Base-by-base conservation (phyloP, 1,140 invertebrate species). In the Geopemphigus sp. region DNA sequence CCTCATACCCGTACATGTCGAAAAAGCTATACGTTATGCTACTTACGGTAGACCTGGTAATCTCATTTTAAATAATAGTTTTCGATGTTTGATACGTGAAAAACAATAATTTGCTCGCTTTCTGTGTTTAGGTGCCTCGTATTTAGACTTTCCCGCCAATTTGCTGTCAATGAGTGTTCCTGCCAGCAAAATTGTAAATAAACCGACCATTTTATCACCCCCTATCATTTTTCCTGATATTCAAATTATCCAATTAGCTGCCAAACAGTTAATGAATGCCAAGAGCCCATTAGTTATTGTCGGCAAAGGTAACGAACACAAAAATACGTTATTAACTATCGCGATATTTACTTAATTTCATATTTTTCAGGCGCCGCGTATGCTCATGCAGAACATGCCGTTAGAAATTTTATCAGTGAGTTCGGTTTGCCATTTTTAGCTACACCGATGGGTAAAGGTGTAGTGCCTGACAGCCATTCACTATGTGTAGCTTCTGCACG, bases 361-460 rank as follows among this genome's bases (percentile, higher is more conserved):
- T 45, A 26, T 80, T 39, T 10, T 57, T 50, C 81, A 91, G 90
- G 91, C 29, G 92, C 94, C 45, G 94, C 94, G 0, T 97, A 96
- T 86, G 89, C 89, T 0, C 85, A 88, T 82, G 93, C 94, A 0
- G 95, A 98, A 85, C 85, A 87, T 12, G 87, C 89, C 80, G 83
- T 96, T 4, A 86, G 88, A 14, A 86, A 90, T 66, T 88, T 98
- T 0, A 89, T 98, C 15, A 85, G 89, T 26, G 85, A 85, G 19
- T 92, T 90, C 15, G 89, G 91, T 81, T 84, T 98, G 22, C 97
- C 97, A 10, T 96, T 97, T 85, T 86, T 98, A 45, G 92, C 96
- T 1, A 98, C 95, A 19, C 96, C 97, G 1, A 98, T 98, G 95
- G 97, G 94, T 82, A 98, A 98, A 88, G 97, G 96, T 54, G 94